These are phyloP conservation scores for Napeogenes sylphis DNA, from an alignment of 2,888 invertebrate species.

Conservation along the genomic window DNA sequence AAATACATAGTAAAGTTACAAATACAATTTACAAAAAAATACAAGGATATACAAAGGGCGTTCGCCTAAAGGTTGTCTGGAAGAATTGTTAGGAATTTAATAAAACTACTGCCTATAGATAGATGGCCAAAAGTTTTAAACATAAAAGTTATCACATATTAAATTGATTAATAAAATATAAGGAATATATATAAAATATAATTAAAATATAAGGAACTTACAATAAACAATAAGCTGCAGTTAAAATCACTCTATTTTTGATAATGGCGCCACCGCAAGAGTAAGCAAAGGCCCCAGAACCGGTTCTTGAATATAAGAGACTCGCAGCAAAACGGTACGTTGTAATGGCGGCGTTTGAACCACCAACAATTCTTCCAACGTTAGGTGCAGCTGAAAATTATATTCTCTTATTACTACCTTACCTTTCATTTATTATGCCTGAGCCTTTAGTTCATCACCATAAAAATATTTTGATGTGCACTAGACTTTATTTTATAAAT, in stretches of 20 bases:
- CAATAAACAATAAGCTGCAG: conserved; percentile 12
- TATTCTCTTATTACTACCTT: neutral
- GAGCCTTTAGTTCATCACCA: neutral
- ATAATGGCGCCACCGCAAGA: neutral
- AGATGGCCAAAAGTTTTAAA: too few relatives aligned
- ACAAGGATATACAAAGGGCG: too few relatives aligned
- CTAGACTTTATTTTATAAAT: neutral
- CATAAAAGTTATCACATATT: too few relatives aligned
- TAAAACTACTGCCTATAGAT: too few relatives aligned
- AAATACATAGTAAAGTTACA: too few relatives aligned
- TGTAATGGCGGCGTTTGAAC: neutral
- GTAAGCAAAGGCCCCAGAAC: neutral
- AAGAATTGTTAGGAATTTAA: too few relatives aligned
- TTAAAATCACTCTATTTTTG: conserved; percentile 15
- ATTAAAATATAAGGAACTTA: neutral
- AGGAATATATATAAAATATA: too few relatives aligned
- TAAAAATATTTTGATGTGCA: too few relatives aligned
- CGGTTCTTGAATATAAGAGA: conserved; percentile 1
- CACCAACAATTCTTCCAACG: neutral
- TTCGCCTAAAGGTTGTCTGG: too few relatives aligned
- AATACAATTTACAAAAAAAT: too few relatives aligned
- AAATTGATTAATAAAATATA: too few relatives aligned
- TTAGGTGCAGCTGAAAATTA: neutral
- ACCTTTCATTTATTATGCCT: too few relatives aligned
- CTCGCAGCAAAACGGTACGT: conserved; percentile 1